Evolutionary conservation across 92 coral and sea anemone genomes (phyloP), one percentile per base, ranked within the genome.

Genomic region (Epizoanthus scotinus): DNA sequence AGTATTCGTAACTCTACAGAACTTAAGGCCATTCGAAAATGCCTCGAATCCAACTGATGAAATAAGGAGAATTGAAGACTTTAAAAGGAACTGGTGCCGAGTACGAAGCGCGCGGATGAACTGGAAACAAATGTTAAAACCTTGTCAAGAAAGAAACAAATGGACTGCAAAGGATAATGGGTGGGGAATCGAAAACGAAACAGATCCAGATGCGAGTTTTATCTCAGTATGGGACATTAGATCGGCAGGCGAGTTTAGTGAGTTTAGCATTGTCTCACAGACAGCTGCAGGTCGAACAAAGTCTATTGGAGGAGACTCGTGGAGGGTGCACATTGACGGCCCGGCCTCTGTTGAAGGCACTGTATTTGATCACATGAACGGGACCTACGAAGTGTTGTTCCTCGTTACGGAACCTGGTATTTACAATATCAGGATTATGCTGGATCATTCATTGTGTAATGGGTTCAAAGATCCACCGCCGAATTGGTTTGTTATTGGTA

Each of bases 181-280:
- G 21, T 90, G 91, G 94, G 97, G 78, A 18, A 71, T 42, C 25
- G 86, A 62, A 18, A 73, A 69, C 53, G 89, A 77, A 64, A 92
- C 97, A 15, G 94, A 92, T 63, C 94, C 94, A 6, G 90, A 85
- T 15, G 78, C 44, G 25, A 94, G 98, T 42, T 94, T 77, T 63
- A 86, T 94, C 69, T 84, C 88, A 53, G 47, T 90, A 69, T 92
- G 92, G 97, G 94, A 92, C 67, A 91, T 93, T 63, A 93, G 91
- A 3, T 96, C 95, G 5, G 92, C 94, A 10, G 99, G 99, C 3
- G 96, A 93, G 78, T 95, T 93, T 73, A 89, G 95, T 54, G 89
- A 77, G 63, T 80, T 95, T 81, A 87, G 90, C 58, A 93, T 95
- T 61, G 87, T 82, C 65, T 86, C 95, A 17, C 82, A 88, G n/a